Evolutionary conservation across 2,888 invertebrate species (phyloP).

Genomic region (Pristionchus fissidentatus): DNA sequence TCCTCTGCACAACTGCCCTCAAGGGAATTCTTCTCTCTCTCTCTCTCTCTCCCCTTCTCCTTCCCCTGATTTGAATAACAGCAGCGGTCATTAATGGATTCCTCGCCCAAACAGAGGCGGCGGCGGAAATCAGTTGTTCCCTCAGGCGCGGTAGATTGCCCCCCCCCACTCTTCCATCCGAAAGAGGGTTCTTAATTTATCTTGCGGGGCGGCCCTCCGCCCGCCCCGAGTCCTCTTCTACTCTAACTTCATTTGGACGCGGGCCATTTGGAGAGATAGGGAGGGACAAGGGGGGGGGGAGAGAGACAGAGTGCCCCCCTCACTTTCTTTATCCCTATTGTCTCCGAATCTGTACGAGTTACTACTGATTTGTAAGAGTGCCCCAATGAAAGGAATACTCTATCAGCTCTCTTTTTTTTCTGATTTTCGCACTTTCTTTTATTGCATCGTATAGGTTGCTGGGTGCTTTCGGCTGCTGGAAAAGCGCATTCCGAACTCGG

Average conservation of each 20-base stretch:
- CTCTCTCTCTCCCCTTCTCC: not conserved
- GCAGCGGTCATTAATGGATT: slow-evolving; percentile 13
- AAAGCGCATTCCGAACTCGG: too few relatives aligned
- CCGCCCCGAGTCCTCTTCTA: slow-evolving; percentile 38
- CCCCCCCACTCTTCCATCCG: not conserved
- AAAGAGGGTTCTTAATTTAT: slow-evolving; percentile 41
- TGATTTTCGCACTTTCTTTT: too few relatives aligned
- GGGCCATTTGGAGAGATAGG: slow-evolving; percentile 20
- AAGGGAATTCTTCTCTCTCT: not conserved
- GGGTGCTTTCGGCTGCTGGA: not conserved
- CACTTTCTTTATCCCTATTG: slow-evolving; percentile 38
- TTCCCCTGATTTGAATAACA: slow-evolving; percentile 19
- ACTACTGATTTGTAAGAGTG: too few relatives aligned
- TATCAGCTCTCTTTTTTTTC: too few relatives aligned
- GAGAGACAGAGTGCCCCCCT: slow-evolving; percentile 1
- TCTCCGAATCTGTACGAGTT: slow-evolving; percentile 34
- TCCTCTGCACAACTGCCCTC: not conserved
- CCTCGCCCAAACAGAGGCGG: too few relatives aligned
- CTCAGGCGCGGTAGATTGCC: not conserved
- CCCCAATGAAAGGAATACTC: too few relatives aligned
- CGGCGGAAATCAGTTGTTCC: slow-evolving; percentile 42
- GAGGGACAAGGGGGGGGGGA: not conserved
- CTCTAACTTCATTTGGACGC: slow-evolving; percentile 30
- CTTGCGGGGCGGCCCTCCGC: slow-evolving; percentile 18
- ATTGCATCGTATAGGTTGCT: too few relatives aligned